Conservation (phyloP, 1,140 invertebrate genomes). For the Lepidotrigona ventralis region DNA sequence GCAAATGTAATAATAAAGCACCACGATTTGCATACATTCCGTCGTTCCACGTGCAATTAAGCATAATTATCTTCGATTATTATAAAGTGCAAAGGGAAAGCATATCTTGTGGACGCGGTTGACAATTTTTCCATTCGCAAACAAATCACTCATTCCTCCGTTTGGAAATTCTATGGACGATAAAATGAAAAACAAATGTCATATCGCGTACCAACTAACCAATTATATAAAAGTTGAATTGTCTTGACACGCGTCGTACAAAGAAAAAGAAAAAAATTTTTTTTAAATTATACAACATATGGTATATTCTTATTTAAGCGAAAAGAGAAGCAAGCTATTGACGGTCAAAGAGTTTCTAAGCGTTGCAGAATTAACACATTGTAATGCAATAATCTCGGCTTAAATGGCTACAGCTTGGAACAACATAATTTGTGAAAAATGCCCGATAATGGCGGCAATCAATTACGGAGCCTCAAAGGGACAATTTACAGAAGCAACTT, state of each 20-base stretch:
- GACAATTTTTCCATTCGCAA: background rate
- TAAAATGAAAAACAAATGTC: background rate
- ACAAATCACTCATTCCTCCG: background rate
- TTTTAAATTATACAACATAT: background rate
- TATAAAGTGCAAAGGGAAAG: background rate
- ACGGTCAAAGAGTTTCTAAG: background rate
- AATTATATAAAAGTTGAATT: conserved; percentile 11
- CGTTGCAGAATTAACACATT: background rate
- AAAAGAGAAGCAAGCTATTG: background rate
- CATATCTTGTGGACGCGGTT: background rate
- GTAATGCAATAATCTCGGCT: background rate
- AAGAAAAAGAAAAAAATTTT: too few species aligned
- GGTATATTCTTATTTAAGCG: background rate
- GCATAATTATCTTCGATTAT: conserved; percentile 39
- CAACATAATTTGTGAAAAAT: background rate
- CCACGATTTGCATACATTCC: conserved; percentile 21
- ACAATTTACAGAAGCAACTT: background rate
- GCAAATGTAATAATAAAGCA: too few species aligned
- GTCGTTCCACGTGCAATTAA: background rate
- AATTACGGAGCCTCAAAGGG: background rate
- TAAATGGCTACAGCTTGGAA: background rate
- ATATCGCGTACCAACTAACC: background rate
- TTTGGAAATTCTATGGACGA: conserved; percentile 20
- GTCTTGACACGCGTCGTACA: too few species aligned
- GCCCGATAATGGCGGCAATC: background rate